Percentiles rank a stretch among this genome's conserved stretches.
phyloP scores from a whole-genome alignment of 2,888 invertebrate genomes.

The Napeogenes sylphis region DNA sequence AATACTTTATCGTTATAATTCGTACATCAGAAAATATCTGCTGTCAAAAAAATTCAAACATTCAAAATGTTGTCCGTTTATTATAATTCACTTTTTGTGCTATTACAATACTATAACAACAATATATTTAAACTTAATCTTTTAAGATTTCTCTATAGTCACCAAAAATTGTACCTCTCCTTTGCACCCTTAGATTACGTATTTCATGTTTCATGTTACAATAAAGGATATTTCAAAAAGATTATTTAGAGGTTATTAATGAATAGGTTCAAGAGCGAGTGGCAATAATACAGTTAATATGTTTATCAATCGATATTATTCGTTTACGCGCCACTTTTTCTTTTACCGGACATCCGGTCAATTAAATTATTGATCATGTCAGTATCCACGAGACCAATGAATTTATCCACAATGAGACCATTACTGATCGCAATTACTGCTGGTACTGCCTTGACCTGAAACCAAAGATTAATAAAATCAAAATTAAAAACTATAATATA shows the following conservation, averaged over 20 bases:
- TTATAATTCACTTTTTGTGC: too few species aligned
- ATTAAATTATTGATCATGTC: constrained; percentile 88
- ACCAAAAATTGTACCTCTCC: background rate
- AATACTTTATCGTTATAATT: too few species aligned
- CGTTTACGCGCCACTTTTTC: constrained; percentile 45
- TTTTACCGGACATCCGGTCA: constrained; percentile 76
- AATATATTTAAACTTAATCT: too few species aligned
- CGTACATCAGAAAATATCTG: too few species aligned
- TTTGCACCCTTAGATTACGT: constrained; percentile 1
- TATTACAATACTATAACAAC: too few species aligned
- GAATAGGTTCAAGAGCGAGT: background rate
- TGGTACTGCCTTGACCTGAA: constrained; percentile 87
- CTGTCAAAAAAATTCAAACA: too few species aligned
- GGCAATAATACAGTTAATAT: background rate
- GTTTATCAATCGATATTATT: too few species aligned
- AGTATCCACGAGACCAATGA: constrained; percentile 90
- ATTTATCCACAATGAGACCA: constrained; percentile 90
- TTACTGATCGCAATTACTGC: constrained; percentile 89
- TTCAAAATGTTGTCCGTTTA: too few species aligned
- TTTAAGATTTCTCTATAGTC: background rate
- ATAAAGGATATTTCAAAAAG: background rate
- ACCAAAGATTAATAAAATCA: constrained; percentile 27
- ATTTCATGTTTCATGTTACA: background rate
- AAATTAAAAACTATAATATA: background rate
- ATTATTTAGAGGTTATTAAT: background rate